phyloP scores from a whole-genome alignment of 2,888 invertebrate genomes.

The Ametastegia equiseti region DNA sequence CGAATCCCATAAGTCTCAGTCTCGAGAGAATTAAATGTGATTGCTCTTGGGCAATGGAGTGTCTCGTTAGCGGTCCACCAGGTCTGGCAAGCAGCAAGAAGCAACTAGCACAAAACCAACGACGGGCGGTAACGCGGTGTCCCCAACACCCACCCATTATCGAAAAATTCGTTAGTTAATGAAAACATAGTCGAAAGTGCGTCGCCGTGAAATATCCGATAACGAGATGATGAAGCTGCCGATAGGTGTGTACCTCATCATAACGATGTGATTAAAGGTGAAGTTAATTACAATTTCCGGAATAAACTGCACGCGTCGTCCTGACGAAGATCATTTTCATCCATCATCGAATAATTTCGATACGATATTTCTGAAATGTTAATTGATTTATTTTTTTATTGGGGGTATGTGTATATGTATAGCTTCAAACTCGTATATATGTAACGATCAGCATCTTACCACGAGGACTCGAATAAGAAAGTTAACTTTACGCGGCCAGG shows the following conservation, averaged over 20 bases:
- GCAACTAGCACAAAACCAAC: no score
- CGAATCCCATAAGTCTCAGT: background rate
- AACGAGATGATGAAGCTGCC: slow-evolving; percentile 19
- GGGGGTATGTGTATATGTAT: no score
- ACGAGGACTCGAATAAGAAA: background rate
- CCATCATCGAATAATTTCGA: no score
- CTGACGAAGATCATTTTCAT: background rate
- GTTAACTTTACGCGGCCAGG: background rate
- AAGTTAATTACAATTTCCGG: slow-evolving; percentile 15
- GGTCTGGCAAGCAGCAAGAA: background rate
- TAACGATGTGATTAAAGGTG: slow-evolving; percentile 33
- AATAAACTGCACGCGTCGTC: no score
- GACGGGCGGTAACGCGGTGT: background rate
- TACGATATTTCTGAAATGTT: no score
- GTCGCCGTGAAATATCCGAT: slow-evolving; percentile 7
- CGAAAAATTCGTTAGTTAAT: slow-evolving; percentile 37
- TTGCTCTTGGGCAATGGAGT: slow-evolving; percentile 26
- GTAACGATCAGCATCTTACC: no score
- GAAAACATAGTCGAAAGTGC: slow-evolving; percentile 20
- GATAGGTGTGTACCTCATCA: slow-evolving; percentile 4
- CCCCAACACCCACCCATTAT: background rate
- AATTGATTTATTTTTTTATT: no score
- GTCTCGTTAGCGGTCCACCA: slow-evolving; percentile 31
- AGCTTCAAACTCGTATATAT: no score
- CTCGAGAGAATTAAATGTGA: slow-evolving; percentile 25